Base-by-base conservation (phyloP, 2,797 vertebrate species). In the Helarctos malayanus region DNA sequence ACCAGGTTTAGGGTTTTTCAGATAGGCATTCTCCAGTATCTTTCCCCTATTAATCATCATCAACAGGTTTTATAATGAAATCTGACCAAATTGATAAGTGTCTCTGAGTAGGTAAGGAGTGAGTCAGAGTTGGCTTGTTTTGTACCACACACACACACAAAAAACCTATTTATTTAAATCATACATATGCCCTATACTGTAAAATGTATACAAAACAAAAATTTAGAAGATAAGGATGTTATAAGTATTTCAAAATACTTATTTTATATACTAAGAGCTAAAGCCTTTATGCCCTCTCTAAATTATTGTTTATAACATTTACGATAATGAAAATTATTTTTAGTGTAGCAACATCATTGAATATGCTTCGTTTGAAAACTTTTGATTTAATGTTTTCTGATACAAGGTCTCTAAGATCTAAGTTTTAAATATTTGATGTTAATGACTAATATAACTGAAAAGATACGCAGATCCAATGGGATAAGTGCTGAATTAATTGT, bases 271-370 rank as follows among this genome's bases (percentile, higher is more conserved):
- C 79, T 68, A 89, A 69, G n/a, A 90, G 29, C 21, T 76, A 84
- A 90, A 90, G 23, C 0, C 19, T 63, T 68, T 81, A 63, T 76
- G 32, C 32, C 7, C 10, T 57, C 15, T 94, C 27, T 82, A 90
- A 90, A 92, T 76, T 71, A 75, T 56, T 86, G 18, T 45, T 86
- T 83, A 78, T 90, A 63, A 94, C 92, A 57, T 21, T 78, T 76
- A 12, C 0, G 61, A 32, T 63, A 87, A 65, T 54, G 65, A 49
- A 59, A 81, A 68, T 81, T 57, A 63, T 73, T 83, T 89, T 76
- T 69, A 71, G 12, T 57, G 29, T 16, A 59, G 14, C n/a, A 61
- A 25, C 85, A 84, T 93, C 27, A 49, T 57, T 91, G 23, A 79
- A 65, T 71, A 73, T 79, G 38, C 6, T 29, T 27, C 59, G 45